phyloP scores from a whole-genome alignment of 2,113 vertebrate genomes.

The Psilopsiagon aurifrons region DNA sequence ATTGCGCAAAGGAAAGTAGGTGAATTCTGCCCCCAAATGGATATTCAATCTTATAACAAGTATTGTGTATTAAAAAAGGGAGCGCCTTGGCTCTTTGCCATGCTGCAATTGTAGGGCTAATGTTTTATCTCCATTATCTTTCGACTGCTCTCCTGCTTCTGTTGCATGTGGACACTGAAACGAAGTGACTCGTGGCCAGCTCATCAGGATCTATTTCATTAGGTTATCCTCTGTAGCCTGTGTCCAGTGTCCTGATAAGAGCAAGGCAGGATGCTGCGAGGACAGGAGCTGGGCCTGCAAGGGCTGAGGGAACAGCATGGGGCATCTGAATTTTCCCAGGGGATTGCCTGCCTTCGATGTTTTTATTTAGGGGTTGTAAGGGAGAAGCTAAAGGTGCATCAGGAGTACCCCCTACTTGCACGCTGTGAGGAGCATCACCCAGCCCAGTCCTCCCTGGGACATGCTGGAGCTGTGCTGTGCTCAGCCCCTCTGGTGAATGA shows the following conservation, averaged over 20 bases:
- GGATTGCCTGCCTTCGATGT: not conserved
- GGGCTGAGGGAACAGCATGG: not conserved
- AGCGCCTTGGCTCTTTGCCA: constrained; percentile 36
- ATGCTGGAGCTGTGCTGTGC: not conserved
- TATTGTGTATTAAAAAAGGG: constrained; percentile 5
- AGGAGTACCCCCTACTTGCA: not conserved
- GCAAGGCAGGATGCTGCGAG: not conserved
- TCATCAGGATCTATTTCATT: not conserved
- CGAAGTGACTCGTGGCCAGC: not conserved
- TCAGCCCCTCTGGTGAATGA: not conserved
- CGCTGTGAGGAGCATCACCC: not conserved
- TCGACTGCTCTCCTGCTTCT: not conserved
- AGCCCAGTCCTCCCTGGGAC: accelerated
- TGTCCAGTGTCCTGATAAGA: not conserved
- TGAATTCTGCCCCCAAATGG: constrained; percentile 74
- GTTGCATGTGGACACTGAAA: not conserved
- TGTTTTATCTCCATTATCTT: constrained; percentile 41
- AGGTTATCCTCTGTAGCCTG: not conserved
- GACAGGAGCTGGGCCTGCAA: not conserved
- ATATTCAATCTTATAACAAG: constrained; percentile 65
- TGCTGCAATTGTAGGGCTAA: not conserved
- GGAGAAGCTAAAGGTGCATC: not conserved
- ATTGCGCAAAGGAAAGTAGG: constrained; percentile 4
- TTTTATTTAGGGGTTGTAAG: not conserved
- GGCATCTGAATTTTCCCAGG: not conserved